Evolutionary conservation across 2,113 vertebrate species (phyloP).

Genomic region (Scopus umbretta): DNA sequence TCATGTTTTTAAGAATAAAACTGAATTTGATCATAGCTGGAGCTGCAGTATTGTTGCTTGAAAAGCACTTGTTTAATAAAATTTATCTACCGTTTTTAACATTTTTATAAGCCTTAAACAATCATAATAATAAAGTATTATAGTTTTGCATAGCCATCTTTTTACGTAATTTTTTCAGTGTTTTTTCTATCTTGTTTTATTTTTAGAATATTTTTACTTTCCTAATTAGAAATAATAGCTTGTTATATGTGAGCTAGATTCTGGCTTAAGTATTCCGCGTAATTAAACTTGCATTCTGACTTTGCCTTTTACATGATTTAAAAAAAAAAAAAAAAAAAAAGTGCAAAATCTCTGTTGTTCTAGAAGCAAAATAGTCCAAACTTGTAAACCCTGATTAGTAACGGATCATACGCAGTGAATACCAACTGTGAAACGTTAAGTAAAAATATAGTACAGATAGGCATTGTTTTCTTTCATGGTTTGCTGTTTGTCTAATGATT

Average conservation of each 20-base stretch:
- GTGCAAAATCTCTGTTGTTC: background rate
- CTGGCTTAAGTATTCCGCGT: background rate
- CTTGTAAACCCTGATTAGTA: background rate
- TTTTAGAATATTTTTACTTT: background rate
- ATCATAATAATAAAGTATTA: background rate
- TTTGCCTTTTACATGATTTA: background rate
- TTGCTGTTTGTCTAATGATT: slow-evolving; percentile 8
- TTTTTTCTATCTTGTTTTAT: background rate
- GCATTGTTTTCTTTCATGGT: background rate
- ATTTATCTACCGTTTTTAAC: background rate
- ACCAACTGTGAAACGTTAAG: background rate
- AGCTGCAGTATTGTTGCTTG: background rate
- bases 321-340: background rate
- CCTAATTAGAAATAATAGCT: background rate
- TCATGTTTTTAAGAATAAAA: background rate
- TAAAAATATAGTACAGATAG: background rate
- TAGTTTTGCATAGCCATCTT: background rate
- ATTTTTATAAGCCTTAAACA: background rate
- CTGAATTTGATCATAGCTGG: background rate
- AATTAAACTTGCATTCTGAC: background rate
- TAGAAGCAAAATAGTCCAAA: background rate
- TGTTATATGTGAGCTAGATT: background rate
- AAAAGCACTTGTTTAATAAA: background rate
- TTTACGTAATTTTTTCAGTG: background rate
- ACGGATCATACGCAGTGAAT: background rate